These are phyloP conservation scores for Eclectus roratus DNA, from an alignment of 2,113 vertebrate species.

Conservation along the genomic window DNA sequence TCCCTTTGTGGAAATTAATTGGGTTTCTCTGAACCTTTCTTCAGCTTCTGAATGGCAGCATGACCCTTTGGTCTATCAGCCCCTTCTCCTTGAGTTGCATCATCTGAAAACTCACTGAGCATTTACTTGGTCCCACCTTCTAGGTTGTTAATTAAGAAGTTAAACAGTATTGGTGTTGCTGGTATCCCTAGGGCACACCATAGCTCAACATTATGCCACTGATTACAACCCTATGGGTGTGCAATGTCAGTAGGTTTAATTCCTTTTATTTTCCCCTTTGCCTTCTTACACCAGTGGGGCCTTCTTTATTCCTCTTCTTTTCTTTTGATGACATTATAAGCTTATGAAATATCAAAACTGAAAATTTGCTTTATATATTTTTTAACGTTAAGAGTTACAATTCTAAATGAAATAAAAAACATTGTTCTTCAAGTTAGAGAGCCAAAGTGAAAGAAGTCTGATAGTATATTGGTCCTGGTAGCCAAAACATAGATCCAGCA, in stretches of 20 bases:
- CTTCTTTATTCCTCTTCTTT: background rate
- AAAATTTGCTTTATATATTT: background rate
- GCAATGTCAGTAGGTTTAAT: background rate
- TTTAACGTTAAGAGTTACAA: background rate
- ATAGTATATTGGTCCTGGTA: background rate
- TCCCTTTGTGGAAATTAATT: background rate
- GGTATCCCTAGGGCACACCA: accelerated
- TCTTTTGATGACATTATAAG: background rate
- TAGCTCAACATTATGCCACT: background rate
- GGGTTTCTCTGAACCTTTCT: background rate
- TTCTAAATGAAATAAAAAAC: background rate
- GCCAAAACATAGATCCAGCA: background rate
- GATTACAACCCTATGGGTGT: background rate
- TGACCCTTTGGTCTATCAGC: background rate
- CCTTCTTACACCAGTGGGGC: background rate
- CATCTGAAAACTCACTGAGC: background rate
- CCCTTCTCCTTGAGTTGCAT: background rate
- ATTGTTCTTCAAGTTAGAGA: background rate
- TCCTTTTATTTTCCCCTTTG: background rate
- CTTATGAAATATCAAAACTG: background rate
- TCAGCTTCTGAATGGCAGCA: background rate
- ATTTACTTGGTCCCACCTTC: background rate
- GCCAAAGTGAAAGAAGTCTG: background rate
- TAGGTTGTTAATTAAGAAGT: background rate
- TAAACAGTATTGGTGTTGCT: background rate